A percentile compares a stretch with the other conserved stretches of the same genome.
Evolutionary conservation across 2,113 vertebrate species (phyloP).

Genomic region (Antechinus flavipes): DNA sequence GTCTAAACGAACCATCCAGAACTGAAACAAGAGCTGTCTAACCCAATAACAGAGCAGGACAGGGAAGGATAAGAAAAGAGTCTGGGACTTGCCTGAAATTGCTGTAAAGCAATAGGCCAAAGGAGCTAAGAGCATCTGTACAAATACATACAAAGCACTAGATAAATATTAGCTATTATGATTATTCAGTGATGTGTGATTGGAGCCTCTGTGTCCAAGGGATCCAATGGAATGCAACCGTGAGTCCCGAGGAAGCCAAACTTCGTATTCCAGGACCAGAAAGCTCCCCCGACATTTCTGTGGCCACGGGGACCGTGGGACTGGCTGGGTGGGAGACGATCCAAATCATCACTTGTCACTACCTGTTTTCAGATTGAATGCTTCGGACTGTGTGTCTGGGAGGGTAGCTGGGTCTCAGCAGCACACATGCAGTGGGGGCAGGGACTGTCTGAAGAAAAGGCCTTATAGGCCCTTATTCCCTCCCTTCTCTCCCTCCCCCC

Average conservation of each 20-base stretch:
- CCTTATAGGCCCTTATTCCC: neutral
- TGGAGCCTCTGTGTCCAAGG: neutral
- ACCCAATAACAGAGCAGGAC: neutral
- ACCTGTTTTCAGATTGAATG: neutral
- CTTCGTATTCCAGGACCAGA: neutral
- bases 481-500: conserved; percentile 12
- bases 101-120: neutral
- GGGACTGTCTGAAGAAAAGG: neutral
- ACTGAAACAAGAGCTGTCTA: neutral
- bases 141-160: neutral
- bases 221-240: neutral
- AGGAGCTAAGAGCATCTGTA: neutral
- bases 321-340: neutral
- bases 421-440: neutral
- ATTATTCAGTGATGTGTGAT: neutral
- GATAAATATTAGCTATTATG: neutral
- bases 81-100: neutral
- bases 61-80: neutral
- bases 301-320: neutral
- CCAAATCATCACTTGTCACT: conserved; percentile 12
- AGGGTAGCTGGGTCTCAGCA: conserved; percentile 8
- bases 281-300: neutral
- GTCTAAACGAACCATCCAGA: neutral
- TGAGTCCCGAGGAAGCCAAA: neutral
- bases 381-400: neutral